Evolutionary conservation across 2,888 invertebrate species (phyloP), one percentile per base, ranked within the genome.

Genomic region (Zootermopsis nevadensis): DNA sequence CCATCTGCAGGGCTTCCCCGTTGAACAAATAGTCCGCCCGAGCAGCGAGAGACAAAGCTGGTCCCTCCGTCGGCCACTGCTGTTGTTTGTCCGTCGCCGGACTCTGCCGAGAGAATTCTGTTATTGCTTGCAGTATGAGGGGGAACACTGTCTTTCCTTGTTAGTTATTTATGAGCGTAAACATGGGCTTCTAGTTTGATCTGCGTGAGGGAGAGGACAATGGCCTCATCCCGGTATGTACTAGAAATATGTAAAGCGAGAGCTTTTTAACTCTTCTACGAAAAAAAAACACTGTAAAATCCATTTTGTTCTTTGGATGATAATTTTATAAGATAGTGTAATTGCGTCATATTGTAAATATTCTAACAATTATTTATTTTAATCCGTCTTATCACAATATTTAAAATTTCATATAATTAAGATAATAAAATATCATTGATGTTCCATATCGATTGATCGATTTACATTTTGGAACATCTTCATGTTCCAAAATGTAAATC

Each of bases 101-200:
- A 79, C 79, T 35, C 35, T 19, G 66, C 79, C 79, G 10, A 79
- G 79, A 66, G 79, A 79, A 79, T 79, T 60, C 60, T 79, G 79
- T 79, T 79, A 66, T 79, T 79, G 79, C 79, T 79, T 38, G 35
- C 38, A 60, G 66, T 79, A 38, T 60, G 79, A 66, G 66, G 31
- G 66, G 79, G 38, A 48, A 79, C 35, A 24, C 79, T 79, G 79
- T 55, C 79, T 79, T 79, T 79, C 79, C 79, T 79, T 79, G 79
- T 79, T 79, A 79, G 60, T 79, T 79, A 79, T 79, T 79, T 79
- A 79, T 79, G 79, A 79, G 79, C 79, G 79, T 79, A 79, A 79
- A 79, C 79, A 79, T 66, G 66, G 24, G 60, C 31, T 66, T 42
- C 79, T 42, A 79, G 79, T 79, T 79, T 79, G 79, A 79, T 79